Percentiles rank a stretch among this genome's conserved stretches.
Conservation (phyloP, 2,797 vertebrate genomes). For the Enteromius viviparus region DNA sequence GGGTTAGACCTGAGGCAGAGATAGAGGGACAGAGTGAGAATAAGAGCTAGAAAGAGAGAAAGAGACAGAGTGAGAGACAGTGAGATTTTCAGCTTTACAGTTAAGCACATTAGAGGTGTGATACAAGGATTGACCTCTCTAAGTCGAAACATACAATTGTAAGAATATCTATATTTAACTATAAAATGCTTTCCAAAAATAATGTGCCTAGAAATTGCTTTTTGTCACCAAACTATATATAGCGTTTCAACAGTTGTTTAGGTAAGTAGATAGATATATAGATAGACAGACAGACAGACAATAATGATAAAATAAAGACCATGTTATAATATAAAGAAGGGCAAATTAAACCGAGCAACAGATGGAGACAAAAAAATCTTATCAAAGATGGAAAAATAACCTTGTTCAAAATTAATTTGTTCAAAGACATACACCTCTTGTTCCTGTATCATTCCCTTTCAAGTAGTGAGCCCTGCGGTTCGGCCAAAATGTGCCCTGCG, state of each 20-base stretch:
- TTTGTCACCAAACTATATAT: not conserved
- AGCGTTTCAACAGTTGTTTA: not conserved
- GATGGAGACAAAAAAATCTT: not conserved
- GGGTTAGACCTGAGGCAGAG: not conserved
- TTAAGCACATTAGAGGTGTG: constrained; percentile 53
- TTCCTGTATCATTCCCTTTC: constrained; percentile 66
- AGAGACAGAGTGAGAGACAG: not conserved
- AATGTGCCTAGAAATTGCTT: not conserved
- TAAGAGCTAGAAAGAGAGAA: not conserved
- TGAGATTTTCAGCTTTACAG: not conserved
- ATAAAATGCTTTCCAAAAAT: not conserved
- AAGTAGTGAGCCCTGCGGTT: constrained; percentile 41
- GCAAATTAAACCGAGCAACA: not conserved
- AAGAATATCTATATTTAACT: not conserved
- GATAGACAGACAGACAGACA: too few species aligned
- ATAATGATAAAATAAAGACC: not conserved
- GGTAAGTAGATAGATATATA: not conserved
- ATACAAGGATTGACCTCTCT: constrained; percentile 24
- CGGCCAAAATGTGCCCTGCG: constrained; percentile 17
- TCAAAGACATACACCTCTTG: constrained; percentile 54
- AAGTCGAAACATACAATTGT: not conserved
- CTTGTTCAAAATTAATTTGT: constrained; percentile 63
- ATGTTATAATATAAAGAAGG: not conserved
- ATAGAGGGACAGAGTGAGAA: not conserved
- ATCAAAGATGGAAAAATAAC: not conserved